Base-by-base conservation (phyloP, 2,888 invertebrate species). In the Yponomeuta evonymella region DNA sequence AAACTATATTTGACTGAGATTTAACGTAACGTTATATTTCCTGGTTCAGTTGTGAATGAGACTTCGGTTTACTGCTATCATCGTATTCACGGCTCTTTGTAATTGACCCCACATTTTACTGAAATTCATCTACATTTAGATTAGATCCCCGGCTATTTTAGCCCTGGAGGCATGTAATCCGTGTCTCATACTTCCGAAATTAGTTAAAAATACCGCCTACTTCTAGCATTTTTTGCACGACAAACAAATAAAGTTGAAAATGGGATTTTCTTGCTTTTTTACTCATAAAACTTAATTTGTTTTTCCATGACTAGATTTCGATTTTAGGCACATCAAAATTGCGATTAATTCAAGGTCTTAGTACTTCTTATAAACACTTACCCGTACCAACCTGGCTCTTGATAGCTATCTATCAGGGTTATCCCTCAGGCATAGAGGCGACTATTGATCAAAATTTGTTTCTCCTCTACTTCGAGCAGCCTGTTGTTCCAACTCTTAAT, bases 101-200 rank as follows among this genome's bases (percentile, higher is more conserved):
- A 71, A 77, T 74, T 75, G 73, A 73, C 76, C 75, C 70, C 75
- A 77, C 75, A 76, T 79, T 79, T 81, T 76, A 75, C 73, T 72
- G 73, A 74, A 77, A 77, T 75, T 78, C 75, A 79, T 80, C 82
- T 80, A 79, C 79, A 80, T 81, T 80, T 81, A 80, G 79, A 82
- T 79, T 78, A 76, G 78, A 77, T 78, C 77, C 75, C 71, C 64
- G 73, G 74, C 43, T 70, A 70, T 70, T 70, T 72, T 77, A 78
- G 75, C 71, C 74, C 75, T 74, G 77, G 78, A 80, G 81, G 73
- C 73, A 73, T 58, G 15, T 58, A 58, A 58, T 58, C 51, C 15
- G 51, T 58, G 12, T 58, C 12, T 58, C 12, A 15, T 58, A 58
- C 51, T 58, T 15, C 12, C 15, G 51, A 58, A 58, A 58, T 58